phyloP scores from a whole-genome alignment of 2,797 vertebrate species.

The Pempheris klunzingeri region DNA sequence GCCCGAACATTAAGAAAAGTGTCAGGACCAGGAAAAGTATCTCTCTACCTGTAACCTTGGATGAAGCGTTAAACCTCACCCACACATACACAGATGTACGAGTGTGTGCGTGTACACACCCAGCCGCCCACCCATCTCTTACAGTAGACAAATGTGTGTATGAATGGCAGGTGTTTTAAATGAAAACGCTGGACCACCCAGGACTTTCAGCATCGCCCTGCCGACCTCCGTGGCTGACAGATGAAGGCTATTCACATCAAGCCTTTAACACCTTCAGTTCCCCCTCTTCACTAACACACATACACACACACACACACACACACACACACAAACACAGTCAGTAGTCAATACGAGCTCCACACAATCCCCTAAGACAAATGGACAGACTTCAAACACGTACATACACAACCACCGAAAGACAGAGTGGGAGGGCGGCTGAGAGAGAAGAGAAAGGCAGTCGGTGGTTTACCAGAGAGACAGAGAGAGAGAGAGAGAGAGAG shows the following conservation, averaged over 20 bases:
- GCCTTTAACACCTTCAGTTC: slow-evolving; percentile 78
- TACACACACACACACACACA: slow-evolving; percentile 35
- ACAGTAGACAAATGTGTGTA: slow-evolving; percentile 73
- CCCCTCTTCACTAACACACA: slow-evolving; percentile 26
- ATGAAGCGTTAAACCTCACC: not conserved
- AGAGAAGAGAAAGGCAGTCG: slow-evolving; percentile 59
- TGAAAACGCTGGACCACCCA: slow-evolving; percentile 79
- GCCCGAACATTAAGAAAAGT: not conserved
- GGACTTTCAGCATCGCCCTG: slow-evolving; percentile 64
- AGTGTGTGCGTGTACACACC: slow-evolving; percentile 14
- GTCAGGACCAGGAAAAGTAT: slow-evolving; percentile 11
- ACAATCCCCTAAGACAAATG: slow-evolving; percentile 83
- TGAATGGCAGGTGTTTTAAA: slow-evolving; percentile 76
- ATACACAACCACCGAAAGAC: slow-evolving; percentile 74
- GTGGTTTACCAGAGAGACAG: slow-evolving; percentile 63
- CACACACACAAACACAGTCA: slow-evolving; percentile 50
- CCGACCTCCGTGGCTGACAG: slow-evolving; percentile 74
- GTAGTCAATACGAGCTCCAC: slow-evolving; percentile 76
- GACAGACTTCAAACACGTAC: slow-evolving; percentile 81
- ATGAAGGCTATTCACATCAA: slow-evolving; percentile 81
- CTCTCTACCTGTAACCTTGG: slow-evolving; percentile 15
- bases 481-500: slow-evolving; percentile 43
- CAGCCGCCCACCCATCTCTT: slow-evolving; percentile 60
- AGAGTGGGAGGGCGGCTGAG: slow-evolving; percentile 65
- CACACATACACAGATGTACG: not conserved